Base-by-base conservation (phyloP, 2,888 invertebrate species). In the Gari tellinella region DNA sequence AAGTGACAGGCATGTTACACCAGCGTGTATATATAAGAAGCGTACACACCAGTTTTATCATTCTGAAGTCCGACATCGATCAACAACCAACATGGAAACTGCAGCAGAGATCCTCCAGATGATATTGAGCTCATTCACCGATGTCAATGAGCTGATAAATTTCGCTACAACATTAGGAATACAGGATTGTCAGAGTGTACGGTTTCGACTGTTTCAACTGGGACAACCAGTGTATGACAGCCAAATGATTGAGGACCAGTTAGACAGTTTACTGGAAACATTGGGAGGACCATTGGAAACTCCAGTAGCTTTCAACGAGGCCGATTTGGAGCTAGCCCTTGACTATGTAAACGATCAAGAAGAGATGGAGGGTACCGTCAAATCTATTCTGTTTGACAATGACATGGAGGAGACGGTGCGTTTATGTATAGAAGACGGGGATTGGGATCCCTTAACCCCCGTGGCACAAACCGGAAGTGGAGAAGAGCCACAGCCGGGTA, bases 61-160 rank as follows among this genome's bases (percentile, higher is more conserved):
- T 48, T 60, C 48, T 60, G 37, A 60, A 8, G 31, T 48, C 40
- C 31, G 60, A 60, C 31, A n/a, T 60, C 15, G n/a, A n/a, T n/a
- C 19, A 41, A 61, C 38, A 14, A 40, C 7, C 61, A 61, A 61
- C 61, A 51, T 61, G 61, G 61, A 49, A 51, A 51, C 38, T 61
- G 15, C 25, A 10, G 46, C 46, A 10, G 55, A 63, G 23, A 63
- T 15, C 12, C n/a, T n/a, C n/a, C n/a, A n/a, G n/a, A n/a, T n/a
- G n/a, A 31, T 52, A 48, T 38, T 63, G 17, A 53, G 45, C 23
- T 26, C 46, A n/a, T 55, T 55, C 26, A 55, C 55, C 46, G 46
- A 63, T 45, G 63, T 5, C 25, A 55, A 45, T 15, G 55, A 63
- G 15, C 17, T 63, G 23, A 46, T 63, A 55, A 63, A 63, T 55